Percentiles rank a stretch among this genome's conserved stretches.
phyloP scores from a whole-genome alignment of 2,888 invertebrate species.

The Adelphocoris suturalis region DNA sequence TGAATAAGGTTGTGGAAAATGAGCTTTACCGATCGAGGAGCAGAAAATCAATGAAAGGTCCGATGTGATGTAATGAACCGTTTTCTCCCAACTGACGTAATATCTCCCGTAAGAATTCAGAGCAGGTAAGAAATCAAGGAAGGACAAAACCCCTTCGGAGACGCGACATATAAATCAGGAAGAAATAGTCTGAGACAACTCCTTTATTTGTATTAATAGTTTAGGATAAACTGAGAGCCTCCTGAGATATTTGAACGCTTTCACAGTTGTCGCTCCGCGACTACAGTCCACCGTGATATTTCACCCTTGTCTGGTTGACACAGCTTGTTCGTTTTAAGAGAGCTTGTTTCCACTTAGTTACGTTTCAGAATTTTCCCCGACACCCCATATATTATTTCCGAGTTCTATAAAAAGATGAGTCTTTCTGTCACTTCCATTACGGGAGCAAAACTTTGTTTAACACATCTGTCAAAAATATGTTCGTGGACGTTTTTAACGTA shows the following conservation, averaged over 20 bases:
- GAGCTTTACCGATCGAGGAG: background rate
- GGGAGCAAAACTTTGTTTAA: too few species aligned
- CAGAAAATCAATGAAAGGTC: background rate
- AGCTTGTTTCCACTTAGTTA: background rate
- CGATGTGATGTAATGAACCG: background rate
- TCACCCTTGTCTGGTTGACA: background rate
- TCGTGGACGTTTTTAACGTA: too few species aligned
- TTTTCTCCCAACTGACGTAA: background rate
- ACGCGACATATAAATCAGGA: conserved; percentile 15
- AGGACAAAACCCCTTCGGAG: background rate
- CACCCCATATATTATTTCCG: background rate
- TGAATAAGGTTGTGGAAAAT: background rate
- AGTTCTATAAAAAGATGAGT: background rate
- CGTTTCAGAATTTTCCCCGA: background rate
- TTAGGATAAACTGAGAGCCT: background rate
- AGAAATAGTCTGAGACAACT: conserved; percentile 2
- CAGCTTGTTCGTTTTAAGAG: background rate
- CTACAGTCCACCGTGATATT: background rate
- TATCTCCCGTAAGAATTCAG: background rate
- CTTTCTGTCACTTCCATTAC: too few species aligned
- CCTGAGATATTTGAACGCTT: background rate
- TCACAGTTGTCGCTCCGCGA: background rate
- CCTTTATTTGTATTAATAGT: conserved; percentile 25
- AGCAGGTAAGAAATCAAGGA: background rate
- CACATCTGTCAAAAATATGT: too few species aligned